A percentile compares a stretch with the other conserved stretches of the same genome.
phyloP scores from a whole-genome alignment of 2,888 invertebrate species.

The Hedychridium roseum region DNA sequence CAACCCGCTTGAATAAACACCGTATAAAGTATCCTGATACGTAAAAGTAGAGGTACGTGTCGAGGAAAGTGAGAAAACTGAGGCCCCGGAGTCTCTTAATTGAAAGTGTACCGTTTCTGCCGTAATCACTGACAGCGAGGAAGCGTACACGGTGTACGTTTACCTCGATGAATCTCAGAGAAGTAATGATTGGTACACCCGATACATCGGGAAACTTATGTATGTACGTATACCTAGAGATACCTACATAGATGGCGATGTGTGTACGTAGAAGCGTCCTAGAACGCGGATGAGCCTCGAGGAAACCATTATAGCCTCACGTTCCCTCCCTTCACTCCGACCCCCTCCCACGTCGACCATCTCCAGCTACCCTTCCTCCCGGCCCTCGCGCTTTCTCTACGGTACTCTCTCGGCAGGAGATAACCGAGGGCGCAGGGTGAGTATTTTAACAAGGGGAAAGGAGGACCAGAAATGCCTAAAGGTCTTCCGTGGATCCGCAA shows the following conservation, averaged over 20 bases:
- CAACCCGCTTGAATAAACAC: no score
- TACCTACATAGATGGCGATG: constrained; percentile 14
- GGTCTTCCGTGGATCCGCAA: constrained; percentile 17
- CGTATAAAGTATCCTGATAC: no score
- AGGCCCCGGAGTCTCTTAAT: no score
- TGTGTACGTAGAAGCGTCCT: constrained; percentile 28
- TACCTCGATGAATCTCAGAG: no score
- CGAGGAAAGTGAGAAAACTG: no score
- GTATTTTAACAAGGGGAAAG: constrained; percentile 29
- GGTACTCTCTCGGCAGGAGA: constrained; percentile 19
- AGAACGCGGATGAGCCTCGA: constrained; percentile 36
- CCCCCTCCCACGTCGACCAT: no score
- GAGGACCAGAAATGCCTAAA: constrained; percentile 24
- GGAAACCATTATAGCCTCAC: constrained; percentile 46
- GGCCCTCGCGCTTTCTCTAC: constrained; percentile 14
- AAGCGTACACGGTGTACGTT: no score
- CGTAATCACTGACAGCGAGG: no score
- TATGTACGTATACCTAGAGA: not conserved
- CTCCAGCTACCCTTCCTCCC: constrained; percentile 11
- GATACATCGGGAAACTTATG: constrained; percentile 14
- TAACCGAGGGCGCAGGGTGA: constrained; percentile 29
- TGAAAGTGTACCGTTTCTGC: no score
- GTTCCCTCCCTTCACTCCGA: constrained; percentile 24
- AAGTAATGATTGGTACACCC: constrained; percentile 28
- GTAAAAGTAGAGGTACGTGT: no score